phyloP scores from a whole-genome alignment of 1,140 invertebrate genomes.

The Colletes gigas region DNA sequence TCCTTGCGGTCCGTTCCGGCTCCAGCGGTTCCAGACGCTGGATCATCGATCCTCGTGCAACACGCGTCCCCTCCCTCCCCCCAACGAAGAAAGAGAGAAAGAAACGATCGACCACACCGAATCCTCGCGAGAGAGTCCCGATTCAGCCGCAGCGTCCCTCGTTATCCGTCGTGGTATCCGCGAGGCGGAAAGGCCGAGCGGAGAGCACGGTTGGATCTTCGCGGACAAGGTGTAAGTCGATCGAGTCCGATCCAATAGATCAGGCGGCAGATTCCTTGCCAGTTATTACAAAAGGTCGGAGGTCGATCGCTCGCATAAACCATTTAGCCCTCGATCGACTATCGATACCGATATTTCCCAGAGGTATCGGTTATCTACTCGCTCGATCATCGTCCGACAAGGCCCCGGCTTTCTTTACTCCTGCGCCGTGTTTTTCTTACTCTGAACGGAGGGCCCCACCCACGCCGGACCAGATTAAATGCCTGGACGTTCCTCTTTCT shows the following conservation, averaged over 20 bases:
- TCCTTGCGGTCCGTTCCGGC: slow-evolving; percentile 2
- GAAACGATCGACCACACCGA: slow-evolving; percentile 38
- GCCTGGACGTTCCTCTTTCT: slow-evolving; percentile 49
- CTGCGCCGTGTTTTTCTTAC: slow-evolving; percentile 52
- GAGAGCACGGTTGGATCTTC: slow-evolving; percentile 40
- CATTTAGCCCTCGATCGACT: slow-evolving; percentile 76
- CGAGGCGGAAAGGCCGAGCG: background rate
- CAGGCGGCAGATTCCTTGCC: slow-evolving; percentile 77
- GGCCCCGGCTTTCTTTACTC: slow-evolving; percentile 50
- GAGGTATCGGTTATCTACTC: slow-evolving; percentile 74
- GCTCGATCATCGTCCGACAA: slow-evolving; percentile 66
- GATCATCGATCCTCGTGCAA: slow-evolving; percentile 17
- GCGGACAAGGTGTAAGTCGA: slow-evolving; percentile 72
- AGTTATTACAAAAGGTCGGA: slow-evolving; percentile 76
- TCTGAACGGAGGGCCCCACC: slow-evolving; percentile 66
- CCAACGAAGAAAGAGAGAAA: background rate
- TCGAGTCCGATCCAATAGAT: slow-evolving; percentile 77
- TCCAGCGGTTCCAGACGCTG: background rate
- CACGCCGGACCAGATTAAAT: slow-evolving; percentile 72
- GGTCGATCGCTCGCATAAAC: slow-evolving; percentile 78
- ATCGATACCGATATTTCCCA: slow-evolving; percentile 78
- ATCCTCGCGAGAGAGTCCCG: background rate
- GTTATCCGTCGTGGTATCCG: slow-evolving; percentile 2
- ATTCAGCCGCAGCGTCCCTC: background rate
- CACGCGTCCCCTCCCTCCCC: too few species aligned